phyloP scores from a whole-genome alignment of 2,797 vertebrate species.

The Cyclura pinguis region DNA sequence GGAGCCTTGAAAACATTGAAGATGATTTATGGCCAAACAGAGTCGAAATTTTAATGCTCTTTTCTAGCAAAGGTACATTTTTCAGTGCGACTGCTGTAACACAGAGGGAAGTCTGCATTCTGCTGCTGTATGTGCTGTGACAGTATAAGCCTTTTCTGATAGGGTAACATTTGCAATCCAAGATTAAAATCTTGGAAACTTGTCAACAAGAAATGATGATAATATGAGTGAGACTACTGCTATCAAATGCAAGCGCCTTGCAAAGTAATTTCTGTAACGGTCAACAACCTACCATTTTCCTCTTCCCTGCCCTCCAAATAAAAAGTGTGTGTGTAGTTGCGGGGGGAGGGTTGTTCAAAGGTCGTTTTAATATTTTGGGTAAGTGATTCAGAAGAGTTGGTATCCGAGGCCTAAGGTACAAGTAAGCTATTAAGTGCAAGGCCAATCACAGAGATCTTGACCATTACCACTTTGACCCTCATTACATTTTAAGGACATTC shows the following conservation, averaged over 20 bases:
- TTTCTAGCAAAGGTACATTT: conserved; percentile 70
- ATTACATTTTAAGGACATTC: conserved; percentile 44
- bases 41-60: conserved; percentile 71
- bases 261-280: conserved; percentile 71
- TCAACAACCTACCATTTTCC: conserved; percentile 67
- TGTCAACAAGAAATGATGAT: conserved; percentile 74
- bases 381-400: conserved; percentile 59
- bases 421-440: conserved; percentile 51
- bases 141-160: conserved; percentile 72
- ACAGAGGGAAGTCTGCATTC: conserved; percentile 64
- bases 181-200: conserved; percentile 79
- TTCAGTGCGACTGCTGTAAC: conserved; percentile 57
- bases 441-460: conserved; percentile 49
- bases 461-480: conserved; percentile 33
- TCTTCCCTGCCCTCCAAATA: conserved; percentile 47
- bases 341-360: conserved; percentile 47
- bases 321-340: background rate
- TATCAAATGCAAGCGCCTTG: conserved; percentile 73
- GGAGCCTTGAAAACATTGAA: conserved; percentile 46
- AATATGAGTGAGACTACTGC: conserved; percentile 68
- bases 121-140: conserved; percentile 43
- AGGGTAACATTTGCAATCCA: conserved; percentile 71
- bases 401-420: conserved; percentile 62
- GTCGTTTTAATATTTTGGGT: conserved; percentile 76
- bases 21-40: conserved; percentile 69